Evolutionary conservation across 1,140 invertebrate genomes (phyloP), one percentile per base, ranked within the genome.

Genomic region (Trachelipus rathkii): DNA sequence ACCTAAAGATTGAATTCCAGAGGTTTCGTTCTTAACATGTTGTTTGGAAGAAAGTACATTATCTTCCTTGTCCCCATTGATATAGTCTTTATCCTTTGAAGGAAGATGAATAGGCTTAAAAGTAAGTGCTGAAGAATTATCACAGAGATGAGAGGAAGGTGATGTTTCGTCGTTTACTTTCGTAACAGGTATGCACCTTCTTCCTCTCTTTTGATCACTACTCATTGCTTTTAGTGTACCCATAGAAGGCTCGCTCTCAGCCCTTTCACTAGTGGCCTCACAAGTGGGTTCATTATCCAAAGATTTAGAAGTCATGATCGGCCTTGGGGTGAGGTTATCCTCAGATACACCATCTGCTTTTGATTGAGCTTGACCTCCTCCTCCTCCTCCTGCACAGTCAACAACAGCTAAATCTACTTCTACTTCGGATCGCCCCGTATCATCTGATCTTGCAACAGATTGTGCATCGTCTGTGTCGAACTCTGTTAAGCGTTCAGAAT

Each of bases 401-500:
- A 33, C 33, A 74, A 76, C 75, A 77, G 72, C 82, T 84, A 79
- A 85, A 85, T 83, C 88, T 85, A 53, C 83, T 72, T 89, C 89
- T 9, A 88, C 85, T 85, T 91, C 90, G 0, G 89, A 91, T 78
- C 90, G 85, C 1, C 88, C 89, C 10, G 90, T 90, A 82, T 92
- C 91, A 83, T 93, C 91, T 19, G 91, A 92, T 81, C 91, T 85
- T 0, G 91, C 91, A 11, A 93, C 91, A 84, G 91, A 92, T 0
- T 87, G 89, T 68, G 91, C 90, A 80, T 94, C 92, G 82, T 94
- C 92, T 10, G 91, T 92, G 82, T 94, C 92, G 21, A 94, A 89
- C 86, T 98, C 95, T 0, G 92, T 93, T 77, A 97, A 87, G 70
- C 95, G 88, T 84, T 98, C 96, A 7, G 94, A 96, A 84, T 98